Percentiles rank a stretch among this genome's conserved stretches.
Conservation (phyloP, 2,888 invertebrate genomes). For the Hypercompe scribonia region DNA sequence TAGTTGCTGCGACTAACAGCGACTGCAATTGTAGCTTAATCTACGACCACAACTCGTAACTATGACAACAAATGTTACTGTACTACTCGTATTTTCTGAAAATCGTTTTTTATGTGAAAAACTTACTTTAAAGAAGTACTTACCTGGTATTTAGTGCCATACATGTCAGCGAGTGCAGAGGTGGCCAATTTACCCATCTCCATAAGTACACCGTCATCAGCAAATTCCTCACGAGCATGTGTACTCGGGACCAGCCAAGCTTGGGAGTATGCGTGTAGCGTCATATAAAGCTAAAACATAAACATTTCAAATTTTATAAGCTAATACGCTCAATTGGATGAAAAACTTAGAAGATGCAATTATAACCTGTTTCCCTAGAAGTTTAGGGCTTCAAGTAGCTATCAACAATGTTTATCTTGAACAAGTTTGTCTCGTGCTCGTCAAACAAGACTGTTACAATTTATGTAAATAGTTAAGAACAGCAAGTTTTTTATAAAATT, state of each 20-base stretch:
- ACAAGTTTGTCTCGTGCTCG: neutral
- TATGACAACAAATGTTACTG: neutral
- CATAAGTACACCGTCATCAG: conserved; percentile 86
- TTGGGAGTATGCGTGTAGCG: conserved; percentile 89
- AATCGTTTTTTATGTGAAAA: neutral
- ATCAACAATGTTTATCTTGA: neutral
- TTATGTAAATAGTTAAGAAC: neutral
- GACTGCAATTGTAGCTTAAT: too few relatives aligned
- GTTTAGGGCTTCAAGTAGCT: neutral
- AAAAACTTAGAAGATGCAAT: neutral
- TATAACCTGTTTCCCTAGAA: neutral
- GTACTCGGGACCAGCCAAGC: conserved; percentile 88
- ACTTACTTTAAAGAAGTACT: neutral
- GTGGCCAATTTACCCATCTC: conserved; percentile 88
- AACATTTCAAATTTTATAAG: conserved; percentile 16
- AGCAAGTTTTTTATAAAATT: neutral
- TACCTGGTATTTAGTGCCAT: conserved; percentile 88
- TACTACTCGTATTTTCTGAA: too few relatives aligned
- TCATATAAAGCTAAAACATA: conserved; percentile 83
- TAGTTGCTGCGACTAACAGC: too few relatives aligned
- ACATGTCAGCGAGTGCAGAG: conserved; percentile 87
- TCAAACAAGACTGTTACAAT: neutral
- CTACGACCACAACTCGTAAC: too few relatives aligned
- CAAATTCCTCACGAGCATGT: conserved; percentile 78
- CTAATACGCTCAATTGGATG: conserved; percentile 17